phyloP scores from a whole-genome alignment of 2,113 vertebrate genomes.

The Xyliphius kryptos region DNA sequence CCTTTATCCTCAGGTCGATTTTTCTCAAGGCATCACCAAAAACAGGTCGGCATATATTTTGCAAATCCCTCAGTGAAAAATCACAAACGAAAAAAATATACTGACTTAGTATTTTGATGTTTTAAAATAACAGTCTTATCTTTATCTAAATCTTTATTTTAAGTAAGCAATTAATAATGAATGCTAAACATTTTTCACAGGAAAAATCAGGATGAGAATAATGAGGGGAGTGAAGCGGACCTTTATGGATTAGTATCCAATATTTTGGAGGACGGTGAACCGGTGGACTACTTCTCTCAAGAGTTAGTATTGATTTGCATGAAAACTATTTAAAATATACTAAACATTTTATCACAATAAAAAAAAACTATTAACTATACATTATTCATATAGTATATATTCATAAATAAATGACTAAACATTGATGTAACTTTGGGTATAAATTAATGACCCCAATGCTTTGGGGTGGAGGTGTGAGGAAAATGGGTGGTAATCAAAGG shows the following conservation, averaged over 20 bases:
- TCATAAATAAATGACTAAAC: too few species aligned
- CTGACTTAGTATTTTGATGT: too few species aligned
- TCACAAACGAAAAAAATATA: too few species aligned
- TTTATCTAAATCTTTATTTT: too few species aligned
- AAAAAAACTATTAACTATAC: too few species aligned
- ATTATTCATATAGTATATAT: too few species aligned
- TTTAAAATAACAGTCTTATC: too few species aligned
- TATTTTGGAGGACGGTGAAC: slow-evolving; percentile 83
- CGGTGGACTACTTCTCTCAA: slow-evolving; percentile 69
- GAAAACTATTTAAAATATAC: background rate
- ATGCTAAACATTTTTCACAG: slow-evolving; percentile 51
- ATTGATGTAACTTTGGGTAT: too few species aligned
- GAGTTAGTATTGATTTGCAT: slow-evolving; percentile 68
- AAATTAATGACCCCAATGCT: too few species aligned
- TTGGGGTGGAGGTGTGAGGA: too few species aligned
- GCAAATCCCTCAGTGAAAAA: too few species aligned
- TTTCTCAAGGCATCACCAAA: slow-evolving; percentile 38
- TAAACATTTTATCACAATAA: background rate
- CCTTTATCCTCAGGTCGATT: slow-evolving; percentile 43
- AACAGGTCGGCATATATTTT: slow-evolving; percentile 47
- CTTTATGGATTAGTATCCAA: slow-evolving; percentile 85
- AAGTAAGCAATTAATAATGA: slow-evolving; percentile 5
- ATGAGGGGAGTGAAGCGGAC: slow-evolving; percentile 80
- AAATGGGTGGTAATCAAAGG: too few species aligned
- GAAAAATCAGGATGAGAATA: slow-evolving; percentile 65